phyloP scores from a whole-genome alignment of 2,888 invertebrate genomes.

The Leptothorax acervorum region DNA sequence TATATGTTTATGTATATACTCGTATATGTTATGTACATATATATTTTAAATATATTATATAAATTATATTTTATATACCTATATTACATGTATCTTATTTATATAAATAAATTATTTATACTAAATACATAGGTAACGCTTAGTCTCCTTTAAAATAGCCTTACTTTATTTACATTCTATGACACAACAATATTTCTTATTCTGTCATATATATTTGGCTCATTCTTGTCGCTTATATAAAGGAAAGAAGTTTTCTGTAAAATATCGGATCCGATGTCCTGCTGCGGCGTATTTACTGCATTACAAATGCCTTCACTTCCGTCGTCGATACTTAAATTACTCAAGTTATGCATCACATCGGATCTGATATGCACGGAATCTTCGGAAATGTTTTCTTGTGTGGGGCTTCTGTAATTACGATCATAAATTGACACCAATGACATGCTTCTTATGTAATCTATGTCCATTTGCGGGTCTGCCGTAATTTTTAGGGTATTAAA shows the following conservation, averaged over 20 bases:
- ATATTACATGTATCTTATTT: background rate
- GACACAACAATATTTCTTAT: slow-evolving; percentile 18
- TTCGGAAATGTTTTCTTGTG: slow-evolving; percentile 60
- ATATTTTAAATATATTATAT: background rate
- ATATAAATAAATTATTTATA: background rate
- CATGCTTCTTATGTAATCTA: slow-evolving; percentile 69
- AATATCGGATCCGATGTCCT: slow-evolving; percentile 57
- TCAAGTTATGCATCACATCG: slow-evolving; percentile 69
- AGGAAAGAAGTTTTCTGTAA: slow-evolving; percentile 63
- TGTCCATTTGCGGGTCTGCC: slow-evolving; percentile 67
- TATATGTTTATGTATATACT: background rate
- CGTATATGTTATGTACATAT: background rate
- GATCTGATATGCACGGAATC: slow-evolving; percentile 63
- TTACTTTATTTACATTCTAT: slow-evolving; percentile 6
- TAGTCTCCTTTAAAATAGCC: slow-evolving; percentile 76
- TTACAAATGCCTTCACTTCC: background rate
- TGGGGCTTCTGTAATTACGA: slow-evolving; percentile 66
- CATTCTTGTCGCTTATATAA: slow-evolving; percentile 54
- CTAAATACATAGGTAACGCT: slow-evolving; percentile 62
- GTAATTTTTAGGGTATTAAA: slow-evolving; percentile 74
- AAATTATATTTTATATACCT: background rate
- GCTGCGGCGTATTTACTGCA: background rate
- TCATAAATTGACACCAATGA: slow-evolving; percentile 71
- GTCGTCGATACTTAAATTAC: slow-evolving; percentile 44
- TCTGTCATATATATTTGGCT: slow-evolving; percentile 42